Percentiles rank a stretch among this genome's conserved stretches.
These are phyloP conservation scores for Trypoxylus dichotomus DNA, from an alignment of 1,140 invertebrate species.

Conservation along the genomic window DNA sequence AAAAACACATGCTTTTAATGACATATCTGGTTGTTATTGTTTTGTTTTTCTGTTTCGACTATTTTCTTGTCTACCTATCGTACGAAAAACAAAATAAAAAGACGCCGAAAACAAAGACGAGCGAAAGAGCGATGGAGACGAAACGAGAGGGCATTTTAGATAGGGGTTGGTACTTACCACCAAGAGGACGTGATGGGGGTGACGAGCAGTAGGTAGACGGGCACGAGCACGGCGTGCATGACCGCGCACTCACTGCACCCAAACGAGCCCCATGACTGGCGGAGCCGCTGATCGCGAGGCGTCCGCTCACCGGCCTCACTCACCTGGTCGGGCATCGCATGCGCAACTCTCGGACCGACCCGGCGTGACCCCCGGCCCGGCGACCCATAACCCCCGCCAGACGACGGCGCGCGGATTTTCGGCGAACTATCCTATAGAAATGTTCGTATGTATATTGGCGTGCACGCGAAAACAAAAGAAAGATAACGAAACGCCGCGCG, in stretches of 20 bases:
- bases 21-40: not conserved
- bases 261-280: slow-evolving; percentile 49
- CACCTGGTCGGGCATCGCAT: slow-evolving; percentile 31
- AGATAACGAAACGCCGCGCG: not conserved
- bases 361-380: slow-evolving; percentile 28
- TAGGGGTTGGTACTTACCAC: slow-evolving; percentile 45
- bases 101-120: not conserved
- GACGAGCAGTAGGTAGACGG: slow-evolving; percentile 49
- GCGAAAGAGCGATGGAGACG: not conserved
- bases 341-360: slow-evolving; percentile 28
- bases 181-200: slow-evolving; percentile 49
- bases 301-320: slow-evolving; percentile 27
- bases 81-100: not conserved
- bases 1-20: not conserved
- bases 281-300: slow-evolving; percentile 29
- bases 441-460: too few species aligned
- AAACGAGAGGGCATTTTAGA: not conserved
- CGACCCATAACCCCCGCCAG: slow-evolving; percentile 26
- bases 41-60: not conserved
- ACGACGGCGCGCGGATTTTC: slow-evolving; percentile 14
- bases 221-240: slow-evolving; percentile 50
- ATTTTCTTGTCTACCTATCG: not conserved
- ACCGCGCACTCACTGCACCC: slow-evolving; percentile 49
- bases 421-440: not conserved
- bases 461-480: not conserved